These are phyloP conservation scores for Lordiphosa mommai DNA, from an alignment of 1,140 invertebrate genomes.

Conservation along the genomic window DNA sequence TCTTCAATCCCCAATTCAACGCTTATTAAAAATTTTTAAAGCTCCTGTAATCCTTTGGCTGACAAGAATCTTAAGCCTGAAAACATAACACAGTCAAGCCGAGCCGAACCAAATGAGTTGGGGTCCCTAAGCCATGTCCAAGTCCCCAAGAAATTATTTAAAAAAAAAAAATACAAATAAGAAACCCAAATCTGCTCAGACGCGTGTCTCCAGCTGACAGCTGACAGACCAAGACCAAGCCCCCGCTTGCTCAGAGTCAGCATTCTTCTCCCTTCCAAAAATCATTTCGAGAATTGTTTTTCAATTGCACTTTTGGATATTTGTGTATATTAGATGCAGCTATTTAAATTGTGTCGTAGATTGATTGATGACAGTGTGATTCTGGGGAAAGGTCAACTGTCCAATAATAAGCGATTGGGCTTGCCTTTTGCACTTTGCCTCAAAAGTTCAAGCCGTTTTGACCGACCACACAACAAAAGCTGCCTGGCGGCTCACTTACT, in stretches of 20 bases:
- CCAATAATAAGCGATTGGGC: slow-evolving; percentile 52
- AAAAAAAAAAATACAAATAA: slow-evolving; percentile 29
- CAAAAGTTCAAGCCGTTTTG: slow-evolving; percentile 17
- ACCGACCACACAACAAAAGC: slow-evolving; percentile 16
- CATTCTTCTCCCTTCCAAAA: not conserved
- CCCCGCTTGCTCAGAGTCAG: not conserved
- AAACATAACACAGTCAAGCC: slow-evolving; percentile 37
- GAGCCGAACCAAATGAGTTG: slow-evolving; percentile 11
- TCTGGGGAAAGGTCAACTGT: slow-evolving; percentile 15
- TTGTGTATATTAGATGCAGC: slow-evolving; percentile 55
- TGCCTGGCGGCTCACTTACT: slow-evolving; percentile 34
- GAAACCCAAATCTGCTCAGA: slow-evolving; percentile 35
- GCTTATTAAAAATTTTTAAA: slow-evolving; percentile 37
- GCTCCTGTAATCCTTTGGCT: slow-evolving; percentile 74
- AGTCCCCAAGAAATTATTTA: slow-evolving; percentile 21
- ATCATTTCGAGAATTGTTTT: slow-evolving; percentile 17
- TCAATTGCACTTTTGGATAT: slow-evolving; percentile 43
- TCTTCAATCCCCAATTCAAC: not conserved
- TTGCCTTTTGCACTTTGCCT: slow-evolving; percentile 48
- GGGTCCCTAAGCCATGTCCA: slow-evolving; percentile 31
- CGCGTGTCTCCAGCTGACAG: slow-evolving; percentile 58
- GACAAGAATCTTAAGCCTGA: slow-evolving; percentile 66
- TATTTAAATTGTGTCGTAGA: slow-evolving; percentile 57
- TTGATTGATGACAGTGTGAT: slow-evolving; percentile 62
- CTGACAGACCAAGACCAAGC: slow-evolving; percentile 42